Conservation (phyloP, 2,113 vertebrate species). For the Dipodomys ordii region DNA sequence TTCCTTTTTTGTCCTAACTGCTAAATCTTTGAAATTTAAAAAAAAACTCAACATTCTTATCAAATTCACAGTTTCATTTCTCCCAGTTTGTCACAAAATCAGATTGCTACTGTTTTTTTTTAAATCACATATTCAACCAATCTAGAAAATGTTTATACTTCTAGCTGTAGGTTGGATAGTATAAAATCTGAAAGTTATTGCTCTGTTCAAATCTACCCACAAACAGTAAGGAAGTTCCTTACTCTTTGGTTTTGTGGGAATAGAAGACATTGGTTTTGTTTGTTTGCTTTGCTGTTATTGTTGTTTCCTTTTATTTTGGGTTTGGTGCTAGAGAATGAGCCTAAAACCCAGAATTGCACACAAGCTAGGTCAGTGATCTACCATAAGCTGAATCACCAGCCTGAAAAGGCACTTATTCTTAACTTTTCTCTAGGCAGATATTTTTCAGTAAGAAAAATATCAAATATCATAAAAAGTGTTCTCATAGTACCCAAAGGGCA, state of each 20-base stretch:
- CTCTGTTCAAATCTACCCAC: background rate
- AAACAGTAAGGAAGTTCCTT: constrained; percentile 3
- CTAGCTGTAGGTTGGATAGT: constrained; percentile 16
- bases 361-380: background rate
- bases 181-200: constrained; percentile 27
- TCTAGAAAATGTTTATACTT: constrained; percentile 3
- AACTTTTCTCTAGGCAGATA: background rate
- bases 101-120: background rate
- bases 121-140: constrained; percentile 13
- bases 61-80: constrained; percentile 32
- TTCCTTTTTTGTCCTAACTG: constrained; percentile 36
- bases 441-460: constrained; percentile 1
- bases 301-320: too few species aligned
- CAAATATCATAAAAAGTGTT: background rate
- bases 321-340: background rate
- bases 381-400: background rate
- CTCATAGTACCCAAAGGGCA: background rate
- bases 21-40: constrained; percentile 35
- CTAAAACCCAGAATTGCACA: background rate
- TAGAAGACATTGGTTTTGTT: too few species aligned
- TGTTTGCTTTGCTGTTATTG: too few species aligned
- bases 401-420: background rate
- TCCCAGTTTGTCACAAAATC: constrained; percentile 6
- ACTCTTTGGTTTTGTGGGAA: background rate
- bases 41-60: constrained; percentile 29